Evolutionary conservation across 2,888 invertebrate species (phyloP).

Genomic region (Parnassius mnemosyne): DNA sequence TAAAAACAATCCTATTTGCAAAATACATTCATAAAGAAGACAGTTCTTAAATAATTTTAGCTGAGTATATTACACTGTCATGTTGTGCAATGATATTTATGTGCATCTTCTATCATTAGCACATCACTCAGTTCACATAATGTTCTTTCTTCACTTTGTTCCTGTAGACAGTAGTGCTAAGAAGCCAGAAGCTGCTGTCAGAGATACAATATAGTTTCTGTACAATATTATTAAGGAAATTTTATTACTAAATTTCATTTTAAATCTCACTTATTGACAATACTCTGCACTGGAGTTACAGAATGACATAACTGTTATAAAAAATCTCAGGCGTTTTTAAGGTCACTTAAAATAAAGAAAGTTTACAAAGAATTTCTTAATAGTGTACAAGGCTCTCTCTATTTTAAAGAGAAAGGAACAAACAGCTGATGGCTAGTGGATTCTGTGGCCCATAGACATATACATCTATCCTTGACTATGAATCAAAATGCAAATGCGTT

Average conservation of each 20-base stretch:
- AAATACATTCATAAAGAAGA: conserved; percentile 34
- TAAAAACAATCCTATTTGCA: conserved; percentile 58
- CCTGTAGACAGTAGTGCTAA: conserved; percentile 98
- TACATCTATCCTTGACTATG: no score
- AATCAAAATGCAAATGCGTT: no score
- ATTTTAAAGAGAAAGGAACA: no score
- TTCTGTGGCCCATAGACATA: no score
- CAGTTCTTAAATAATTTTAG: conserved; percentile 37
- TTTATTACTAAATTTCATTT: neutral
- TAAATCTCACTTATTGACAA: no score
- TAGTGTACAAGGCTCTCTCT: no score
- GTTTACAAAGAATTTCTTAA: no score
- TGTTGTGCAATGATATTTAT: conserved; percentile 29
- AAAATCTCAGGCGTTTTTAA: no score
- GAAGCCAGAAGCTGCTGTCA: conserved; percentile 93
- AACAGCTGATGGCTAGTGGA: no score
- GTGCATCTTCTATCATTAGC: conserved; percentile 31
- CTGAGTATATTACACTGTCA: conserved; percentile 29
- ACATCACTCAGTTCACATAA: conserved; percentile 35
- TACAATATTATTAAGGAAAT: conserved; percentile 39
- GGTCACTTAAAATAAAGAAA: no score
- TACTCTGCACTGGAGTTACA: no score
- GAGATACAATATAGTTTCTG: conserved; percentile 95
- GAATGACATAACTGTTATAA: no score
- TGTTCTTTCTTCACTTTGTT: conserved; percentile 80